phyloP scores from a whole-genome alignment of 53 echinoderm and acorn worm genomes.

The Luidia sarsii region DNA sequence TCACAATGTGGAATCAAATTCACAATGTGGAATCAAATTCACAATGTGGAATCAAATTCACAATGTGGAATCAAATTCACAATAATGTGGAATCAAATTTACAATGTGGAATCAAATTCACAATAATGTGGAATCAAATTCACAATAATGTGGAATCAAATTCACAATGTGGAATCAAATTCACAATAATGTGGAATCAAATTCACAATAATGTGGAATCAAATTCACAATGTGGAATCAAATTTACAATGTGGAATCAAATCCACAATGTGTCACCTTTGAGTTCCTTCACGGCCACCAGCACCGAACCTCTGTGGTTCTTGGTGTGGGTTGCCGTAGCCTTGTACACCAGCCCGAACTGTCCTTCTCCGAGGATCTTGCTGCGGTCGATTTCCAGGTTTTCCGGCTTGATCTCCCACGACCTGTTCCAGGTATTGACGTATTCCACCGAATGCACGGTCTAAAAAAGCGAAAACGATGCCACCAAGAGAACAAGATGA shows the following conservation, averaged over 20 bases:
- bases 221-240: background rate
- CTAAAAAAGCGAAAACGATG: background rate
- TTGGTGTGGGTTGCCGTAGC: constrained; percentile 3
- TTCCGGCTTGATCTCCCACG: constrained; percentile 39
- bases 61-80: no score
- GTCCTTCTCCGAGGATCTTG: constrained; percentile 49
- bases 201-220: no score
- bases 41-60: no score
- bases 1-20: no score
- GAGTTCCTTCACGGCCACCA: constrained; percentile 54
- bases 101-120: no score
- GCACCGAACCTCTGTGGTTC: background rate
- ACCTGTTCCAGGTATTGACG: constrained; percentile 59
- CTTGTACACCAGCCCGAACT: constrained; percentile 65
- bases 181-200: no score
- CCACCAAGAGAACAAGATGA: no score
- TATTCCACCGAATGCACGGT: background rate
- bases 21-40: no score
- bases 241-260: no score
- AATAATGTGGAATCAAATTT: no score
- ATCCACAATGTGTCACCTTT: no score
- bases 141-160: background rate
- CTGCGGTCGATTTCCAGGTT: constrained; percentile 12
- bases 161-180: background rate
- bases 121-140: no score